phyloP scores from a whole-genome alignment of 2,888 invertebrate genomes.

The Macrosiphum euphorbiae region DNA sequence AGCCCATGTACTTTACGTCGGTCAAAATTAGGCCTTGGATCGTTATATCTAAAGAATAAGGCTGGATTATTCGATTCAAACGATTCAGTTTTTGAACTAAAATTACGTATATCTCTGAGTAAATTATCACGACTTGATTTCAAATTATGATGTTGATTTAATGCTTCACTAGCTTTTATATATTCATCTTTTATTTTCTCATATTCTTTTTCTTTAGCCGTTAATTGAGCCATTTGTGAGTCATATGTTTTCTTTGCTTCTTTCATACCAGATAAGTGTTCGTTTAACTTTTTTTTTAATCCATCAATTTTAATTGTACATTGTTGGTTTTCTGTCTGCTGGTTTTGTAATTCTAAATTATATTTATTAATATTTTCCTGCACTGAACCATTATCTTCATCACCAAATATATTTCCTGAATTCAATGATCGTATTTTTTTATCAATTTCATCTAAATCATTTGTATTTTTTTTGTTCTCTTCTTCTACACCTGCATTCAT shows the following conservation, averaged over 20 bases:
- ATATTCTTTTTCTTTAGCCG: conserved; percentile 58
- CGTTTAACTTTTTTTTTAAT: conserved; percentile 55
- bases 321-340: conserved; percentile 48
- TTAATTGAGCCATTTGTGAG: conserved; percentile 44
- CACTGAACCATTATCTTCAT: conserved; percentile 57
- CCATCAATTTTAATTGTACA: conserved; percentile 56
- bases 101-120: conserved; percentile 32
- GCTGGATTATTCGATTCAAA: conserved; percentile 72
- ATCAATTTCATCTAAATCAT: conserved; percentile 51
- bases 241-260: conserved; percentile 61
- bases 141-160: conserved; percentile 38
- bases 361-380: conserved; percentile 60
- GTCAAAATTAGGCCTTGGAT: conserved; percentile 84
- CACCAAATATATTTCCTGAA: conserved; percentile 61
- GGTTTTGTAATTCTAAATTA: conserved; percentile 52
- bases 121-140: conserved; percentile 61
- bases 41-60: conserved; percentile 80
- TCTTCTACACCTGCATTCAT: conserved; percentile 77
- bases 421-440: conserved; percentile 57
- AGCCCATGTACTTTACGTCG: conserved; percentile 80
- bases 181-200: conserved; percentile 46
- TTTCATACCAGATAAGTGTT: conserved; percentile 43
- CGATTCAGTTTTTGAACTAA: conserved; percentile 53
- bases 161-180: conserved; percentile 45
- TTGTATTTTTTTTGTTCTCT: conserved; percentile 39